Percentiles rank a stretch among this genome's conserved stretches.
Conservation (phyloP, 2,113 vertebrate species). For the Nothobranchius furzeri region DNA sequence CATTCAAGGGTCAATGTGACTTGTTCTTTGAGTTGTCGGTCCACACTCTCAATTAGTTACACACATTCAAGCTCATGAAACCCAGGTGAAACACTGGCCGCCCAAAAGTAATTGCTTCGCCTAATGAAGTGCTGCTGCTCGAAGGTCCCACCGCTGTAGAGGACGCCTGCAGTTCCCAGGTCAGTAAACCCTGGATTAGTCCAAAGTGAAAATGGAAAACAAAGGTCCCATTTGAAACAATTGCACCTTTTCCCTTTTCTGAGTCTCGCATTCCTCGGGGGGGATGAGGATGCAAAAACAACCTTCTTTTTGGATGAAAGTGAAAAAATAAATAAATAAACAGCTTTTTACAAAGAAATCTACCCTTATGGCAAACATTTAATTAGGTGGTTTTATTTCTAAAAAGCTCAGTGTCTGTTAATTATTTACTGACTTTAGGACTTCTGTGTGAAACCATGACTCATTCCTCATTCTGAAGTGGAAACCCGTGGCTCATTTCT, state of each 20-base stretch:
- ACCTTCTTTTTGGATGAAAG: constrained; percentile 16
- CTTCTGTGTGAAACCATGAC: constrained; percentile 14
- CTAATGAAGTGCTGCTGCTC: constrained; percentile 70
- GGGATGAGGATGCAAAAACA: constrained; percentile 35
- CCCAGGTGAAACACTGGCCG: constrained; percentile 56
- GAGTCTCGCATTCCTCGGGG: constrained; percentile 24
- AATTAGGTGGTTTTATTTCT: constrained; percentile 18
- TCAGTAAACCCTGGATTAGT: constrained; percentile 57
- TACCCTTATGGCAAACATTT: constrained; percentile 19
- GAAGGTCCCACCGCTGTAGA: constrained; percentile 42
- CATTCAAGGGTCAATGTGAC: constrained; percentile 29
- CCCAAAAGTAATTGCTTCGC: constrained; percentile 69
- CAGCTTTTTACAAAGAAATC: constrained; percentile 13
- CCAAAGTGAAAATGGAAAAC: constrained; percentile 53
- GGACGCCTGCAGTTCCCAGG: constrained; percentile 58
- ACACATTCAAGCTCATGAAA: constrained; percentile 32
- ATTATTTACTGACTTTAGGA: constrained; percentile 37
- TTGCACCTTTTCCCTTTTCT: constrained; percentile 30
- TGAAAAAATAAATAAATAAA: not conserved
- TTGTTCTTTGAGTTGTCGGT: constrained; percentile 30
- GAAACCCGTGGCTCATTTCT: constrained; percentile 10
- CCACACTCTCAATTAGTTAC: constrained; percentile 49
- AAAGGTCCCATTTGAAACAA: constrained; percentile 30
- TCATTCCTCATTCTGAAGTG: constrained; percentile 22
- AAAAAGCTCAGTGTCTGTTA: not conserved